Conservation (phyloP, 2,797 vertebrate genomes). For the Xenentodon cancila region DNA sequence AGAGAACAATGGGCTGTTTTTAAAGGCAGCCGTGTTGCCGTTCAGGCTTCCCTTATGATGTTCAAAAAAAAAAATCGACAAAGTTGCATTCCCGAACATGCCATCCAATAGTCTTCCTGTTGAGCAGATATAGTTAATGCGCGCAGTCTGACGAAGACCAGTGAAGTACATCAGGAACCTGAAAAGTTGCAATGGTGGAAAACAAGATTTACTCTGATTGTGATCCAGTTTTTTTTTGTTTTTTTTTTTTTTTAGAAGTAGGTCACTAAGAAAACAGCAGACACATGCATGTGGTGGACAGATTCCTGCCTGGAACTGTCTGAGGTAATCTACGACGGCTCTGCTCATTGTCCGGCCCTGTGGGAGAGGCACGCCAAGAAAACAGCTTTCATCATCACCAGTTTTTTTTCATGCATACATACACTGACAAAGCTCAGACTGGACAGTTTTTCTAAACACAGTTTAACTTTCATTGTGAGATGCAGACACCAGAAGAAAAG, state of each 20-base stretch:
- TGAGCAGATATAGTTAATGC: conserved; percentile 18
- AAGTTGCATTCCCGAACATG: conserved; percentile 22
- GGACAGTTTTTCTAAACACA: conserved; percentile 10
- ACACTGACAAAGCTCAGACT: conserved; percentile 14
- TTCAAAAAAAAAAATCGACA: conserved; percentile 23
- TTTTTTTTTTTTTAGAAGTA: conserved; percentile 48
- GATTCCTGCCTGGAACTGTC: conserved; percentile 29
- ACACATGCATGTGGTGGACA: conserved; percentile 37
- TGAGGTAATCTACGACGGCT: conserved; percentile 45
- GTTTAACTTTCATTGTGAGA: neutral
- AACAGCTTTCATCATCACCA: conserved; percentile 25
- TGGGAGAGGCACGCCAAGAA: conserved; percentile 23
- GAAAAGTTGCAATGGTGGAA: conserved; percentile 22
- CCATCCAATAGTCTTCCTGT: conserved; percentile 16
- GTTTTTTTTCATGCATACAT: conserved; percentile 24
- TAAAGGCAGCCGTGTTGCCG: neutral
- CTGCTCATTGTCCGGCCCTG: conserved; percentile 51
- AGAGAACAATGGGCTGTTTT: neutral
- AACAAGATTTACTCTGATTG: conserved; percentile 54
- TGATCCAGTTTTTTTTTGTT: conserved; percentile 35
- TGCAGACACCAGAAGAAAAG: neutral
- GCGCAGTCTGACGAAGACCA: conserved; percentile 20
- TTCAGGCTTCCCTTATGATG: conserved; percentile 24
- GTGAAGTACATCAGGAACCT: neutral
- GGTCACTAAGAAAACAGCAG: conserved; percentile 53